phyloP scores from a whole-genome alignment of 2,797 vertebrate species.

The Lepilemur septentrionalis region DNA sequence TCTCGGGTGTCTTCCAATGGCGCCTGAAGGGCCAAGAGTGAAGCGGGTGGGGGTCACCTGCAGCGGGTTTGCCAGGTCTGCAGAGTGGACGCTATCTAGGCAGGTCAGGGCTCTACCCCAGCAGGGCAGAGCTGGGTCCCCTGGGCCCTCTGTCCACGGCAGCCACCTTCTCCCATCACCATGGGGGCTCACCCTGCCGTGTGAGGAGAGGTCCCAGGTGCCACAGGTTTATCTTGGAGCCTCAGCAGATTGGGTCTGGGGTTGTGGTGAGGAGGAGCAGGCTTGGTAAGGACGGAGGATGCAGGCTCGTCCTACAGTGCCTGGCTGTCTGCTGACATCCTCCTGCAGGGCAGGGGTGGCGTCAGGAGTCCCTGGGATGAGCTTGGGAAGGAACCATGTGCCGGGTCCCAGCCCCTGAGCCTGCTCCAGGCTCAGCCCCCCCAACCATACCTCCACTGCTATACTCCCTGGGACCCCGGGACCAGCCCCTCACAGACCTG shows the following conservation, averaged over 20 bases:
- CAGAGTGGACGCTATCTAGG: fast-evolving
- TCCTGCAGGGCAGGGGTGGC: fast-evolving
- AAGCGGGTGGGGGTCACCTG: fast-evolving
- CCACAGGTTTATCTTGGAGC: background rate
- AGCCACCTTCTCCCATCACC: background rate
- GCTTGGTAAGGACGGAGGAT: background rate
- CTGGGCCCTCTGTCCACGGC: background rate
- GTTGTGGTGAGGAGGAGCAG: fast-evolving
- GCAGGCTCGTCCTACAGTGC: fast-evolving
- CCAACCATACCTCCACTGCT: no score
- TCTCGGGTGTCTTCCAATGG: fast-evolving
- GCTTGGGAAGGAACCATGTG: fast-evolving
- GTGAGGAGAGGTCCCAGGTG: background rate
- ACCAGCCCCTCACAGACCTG: background rate
- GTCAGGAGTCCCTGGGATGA: background rate
- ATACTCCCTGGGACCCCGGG: fast-evolving
- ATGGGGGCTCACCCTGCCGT: fast-evolving
- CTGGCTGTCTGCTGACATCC: fast-evolving
- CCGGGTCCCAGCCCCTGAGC: fast-evolving
- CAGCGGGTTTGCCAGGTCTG: fast-evolving
- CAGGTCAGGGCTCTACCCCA: background rate
- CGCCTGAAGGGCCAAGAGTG: fast-evolving
- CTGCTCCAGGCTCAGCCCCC: no score
- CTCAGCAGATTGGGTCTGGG: background rate
- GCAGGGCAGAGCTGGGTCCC: no score